Percentiles rank a stretch among this genome's conserved stretches.
phyloP scores from a whole-genome alignment of 2,797 vertebrate species.

The Mormyrops boulengeri region DNA sequence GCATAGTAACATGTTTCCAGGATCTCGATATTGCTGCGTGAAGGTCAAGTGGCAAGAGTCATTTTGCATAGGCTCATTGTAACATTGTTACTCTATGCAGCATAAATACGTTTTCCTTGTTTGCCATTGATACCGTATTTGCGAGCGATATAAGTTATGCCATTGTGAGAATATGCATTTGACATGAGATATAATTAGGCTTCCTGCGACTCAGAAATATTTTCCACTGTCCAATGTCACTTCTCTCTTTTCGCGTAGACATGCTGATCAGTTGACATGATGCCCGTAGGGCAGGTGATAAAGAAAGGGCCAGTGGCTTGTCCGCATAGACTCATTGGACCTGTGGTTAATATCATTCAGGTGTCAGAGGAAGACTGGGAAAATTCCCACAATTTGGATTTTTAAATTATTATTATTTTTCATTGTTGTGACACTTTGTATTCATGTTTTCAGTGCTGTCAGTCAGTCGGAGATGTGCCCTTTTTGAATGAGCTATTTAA shows the following conservation, averaged over 20 bases:
- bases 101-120: not conserved
- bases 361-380: not conserved
- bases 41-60: not conserved
- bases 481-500: not conserved
- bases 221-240: not conserved
- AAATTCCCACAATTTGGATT: not conserved
- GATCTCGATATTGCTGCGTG: not conserved
- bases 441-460: not conserved
- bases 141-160: not conserved
- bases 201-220: constrained; percentile 9
- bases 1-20: not conserved
- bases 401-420: not conserved
- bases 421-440: not conserved
- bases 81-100: not conserved
- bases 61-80: not conserved
- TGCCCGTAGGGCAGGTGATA: not conserved
- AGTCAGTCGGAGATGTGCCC: not conserved
- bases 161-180: not conserved
- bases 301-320: not conserved
- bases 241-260: not conserved
- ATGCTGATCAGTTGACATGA: not conserved
- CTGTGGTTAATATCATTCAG: not conserved
- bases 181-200: constrained; percentile 3
- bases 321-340: not conserved
- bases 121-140: not conserved